phyloP scores from a whole-genome alignment of 2,113 vertebrate genomes.

The Elaphurus davidianus region DNA sequence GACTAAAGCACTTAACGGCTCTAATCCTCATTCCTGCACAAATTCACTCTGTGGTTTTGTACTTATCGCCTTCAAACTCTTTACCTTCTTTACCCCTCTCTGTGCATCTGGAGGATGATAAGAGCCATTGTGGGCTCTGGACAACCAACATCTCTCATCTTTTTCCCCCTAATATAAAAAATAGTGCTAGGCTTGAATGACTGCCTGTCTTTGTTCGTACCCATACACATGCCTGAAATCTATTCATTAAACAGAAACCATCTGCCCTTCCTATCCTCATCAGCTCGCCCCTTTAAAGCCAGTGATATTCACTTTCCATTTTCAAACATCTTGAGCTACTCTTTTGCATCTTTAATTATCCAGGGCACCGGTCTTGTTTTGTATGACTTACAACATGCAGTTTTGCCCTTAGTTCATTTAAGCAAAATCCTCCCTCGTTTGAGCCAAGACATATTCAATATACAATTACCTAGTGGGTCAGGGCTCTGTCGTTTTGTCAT shows the following conservation, averaged over 20 bases:
- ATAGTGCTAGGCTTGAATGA: background rate
- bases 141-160: conserved; percentile 28
- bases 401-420: conserved; percentile 67
- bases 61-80: conserved; percentile 60
- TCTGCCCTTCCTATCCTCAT: background rate
- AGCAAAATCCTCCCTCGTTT: conserved; percentile 67
- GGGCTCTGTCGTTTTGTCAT: conserved; percentile 67
- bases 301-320: conserved; percentile 7
- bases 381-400: conserved; percentile 66
- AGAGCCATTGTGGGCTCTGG: conserved; percentile 6
- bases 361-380: conserved; percentile 53
- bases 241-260: background rate
- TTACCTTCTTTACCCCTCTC: conserved; percentile 47
- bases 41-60: conserved; percentile 58
- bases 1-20: conserved; percentile 60
- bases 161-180: background rate
- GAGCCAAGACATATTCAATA: conserved; percentile 75
- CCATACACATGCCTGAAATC: background rate
- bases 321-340: background rate
- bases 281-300: background rate
- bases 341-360: conserved; percentile 73
- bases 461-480: conserved; percentile 75
- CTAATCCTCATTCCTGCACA: conserved; percentile 64
- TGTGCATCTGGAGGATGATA: conserved; percentile 25
- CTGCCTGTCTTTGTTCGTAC: background rate